Evolutionary conservation across 2,888 invertebrate genomes (phyloP).

Genomic region (Polymixis flavicincta): DNA sequence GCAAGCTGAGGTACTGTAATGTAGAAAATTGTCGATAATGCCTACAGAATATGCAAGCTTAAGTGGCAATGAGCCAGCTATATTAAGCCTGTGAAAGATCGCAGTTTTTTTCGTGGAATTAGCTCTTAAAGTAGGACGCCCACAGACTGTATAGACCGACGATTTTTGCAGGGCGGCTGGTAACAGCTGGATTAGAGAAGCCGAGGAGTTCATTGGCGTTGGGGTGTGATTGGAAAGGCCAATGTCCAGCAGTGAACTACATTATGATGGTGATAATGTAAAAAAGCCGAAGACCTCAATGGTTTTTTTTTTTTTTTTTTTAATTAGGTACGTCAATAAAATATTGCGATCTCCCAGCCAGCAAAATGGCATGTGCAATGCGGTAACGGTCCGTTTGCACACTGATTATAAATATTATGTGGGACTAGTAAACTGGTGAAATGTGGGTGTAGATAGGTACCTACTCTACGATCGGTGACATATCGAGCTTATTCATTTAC

Average conservation of each 20-base stretch:
- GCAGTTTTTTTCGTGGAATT: neutral
- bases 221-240: neutral
- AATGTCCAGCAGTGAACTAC: neutral
- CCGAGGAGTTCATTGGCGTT: neutral
- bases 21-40: neutral
- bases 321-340: too few species aligned
- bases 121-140: neutral
- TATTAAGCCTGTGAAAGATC: neutral
- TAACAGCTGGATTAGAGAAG: neutral
- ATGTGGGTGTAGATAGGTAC: conserved; percentile 8
- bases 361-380: conserved; percentile 38
- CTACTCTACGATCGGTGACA: neutral
- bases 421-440: neutral
- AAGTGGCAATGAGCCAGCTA: neutral
- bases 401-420: conserved; percentile 27
- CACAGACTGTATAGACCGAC: neutral
- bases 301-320: too few species aligned
- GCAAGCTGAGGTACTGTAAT: too few species aligned
- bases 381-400: neutral
- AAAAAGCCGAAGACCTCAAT: neutral
- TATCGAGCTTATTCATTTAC: too few species aligned
- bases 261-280: neutral
- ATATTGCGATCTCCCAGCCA: neutral
- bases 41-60: neutral
- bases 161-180: neutral